Percentiles rank a stretch among this genome's conserved stretches.
Evolutionary conservation across 2,888 invertebrate genomes (phyloP).

Genomic region (Autographa gamma): DNA sequence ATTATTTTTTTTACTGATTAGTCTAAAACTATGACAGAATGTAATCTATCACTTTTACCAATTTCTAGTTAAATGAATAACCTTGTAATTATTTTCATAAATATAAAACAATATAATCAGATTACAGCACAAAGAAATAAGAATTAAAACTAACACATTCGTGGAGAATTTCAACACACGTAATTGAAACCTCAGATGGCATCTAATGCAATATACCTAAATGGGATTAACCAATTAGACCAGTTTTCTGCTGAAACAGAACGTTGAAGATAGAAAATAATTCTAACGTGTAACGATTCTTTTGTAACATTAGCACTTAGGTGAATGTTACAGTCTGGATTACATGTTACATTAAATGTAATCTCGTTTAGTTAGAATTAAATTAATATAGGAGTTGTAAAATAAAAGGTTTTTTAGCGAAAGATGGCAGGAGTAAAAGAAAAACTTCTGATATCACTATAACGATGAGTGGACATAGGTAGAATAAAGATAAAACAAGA

Average conservation of each 20-base stretch:
- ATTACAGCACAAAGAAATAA: slow-evolving; percentile 13
- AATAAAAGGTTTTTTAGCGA: too few species aligned
- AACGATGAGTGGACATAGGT: too few species aligned
- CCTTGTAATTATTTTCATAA: neutral
- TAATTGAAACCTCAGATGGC: slow-evolving; percentile 54
- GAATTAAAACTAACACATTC: slow-evolving; percentile 20
- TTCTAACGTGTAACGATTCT: slow-evolving; percentile 16
- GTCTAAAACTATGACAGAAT: too few species aligned
- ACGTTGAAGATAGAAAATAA: slow-evolving; percentile 18
- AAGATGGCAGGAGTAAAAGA: too few species aligned
- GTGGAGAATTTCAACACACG: slow-evolving; percentile 23
- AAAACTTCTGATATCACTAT: too few species aligned
- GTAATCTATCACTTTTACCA: too few species aligned
- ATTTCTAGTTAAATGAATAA: too few species aligned
- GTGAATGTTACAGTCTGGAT: slow-evolving; percentile 1
- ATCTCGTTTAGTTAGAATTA: neutral
- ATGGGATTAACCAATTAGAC: slow-evolving; percentile 55
- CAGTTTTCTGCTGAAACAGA: slow-evolving; percentile 43
- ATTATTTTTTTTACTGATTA: too few species aligned
- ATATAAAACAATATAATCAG: neutral
- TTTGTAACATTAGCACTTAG: neutral
- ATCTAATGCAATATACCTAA: slow-evolving; percentile 46
- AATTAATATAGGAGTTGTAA: too few species aligned
- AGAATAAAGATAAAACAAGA: too few species aligned
- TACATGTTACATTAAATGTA: neutral